Evolutionary conservation across 2,797 vertebrate genomes (phyloP).

Genomic region (Diceros bicornis): DNA sequence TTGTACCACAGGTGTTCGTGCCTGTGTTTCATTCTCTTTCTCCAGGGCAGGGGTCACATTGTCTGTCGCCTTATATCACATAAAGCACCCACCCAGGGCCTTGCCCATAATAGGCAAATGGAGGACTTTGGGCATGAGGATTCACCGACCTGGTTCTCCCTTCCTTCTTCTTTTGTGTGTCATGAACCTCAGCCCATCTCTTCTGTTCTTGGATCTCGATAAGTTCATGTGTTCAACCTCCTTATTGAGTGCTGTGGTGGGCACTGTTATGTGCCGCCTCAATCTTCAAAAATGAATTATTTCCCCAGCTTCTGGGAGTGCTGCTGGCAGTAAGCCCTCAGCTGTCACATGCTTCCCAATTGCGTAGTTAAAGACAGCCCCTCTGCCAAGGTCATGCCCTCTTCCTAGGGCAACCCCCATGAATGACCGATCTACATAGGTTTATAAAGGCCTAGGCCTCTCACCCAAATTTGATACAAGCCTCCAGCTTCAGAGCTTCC

Average conservation of each 20-base stretch:
- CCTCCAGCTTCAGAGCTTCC: background rate
- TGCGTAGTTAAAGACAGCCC: background rate
- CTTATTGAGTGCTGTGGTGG: background rate
- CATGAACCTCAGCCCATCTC: background rate
- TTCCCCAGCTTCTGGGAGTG: background rate
- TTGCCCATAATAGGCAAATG: background rate
- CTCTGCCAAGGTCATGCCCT: background rate
- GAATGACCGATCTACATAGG: background rate
- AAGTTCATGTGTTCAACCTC: background rate
- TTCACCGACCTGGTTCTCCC: background rate
- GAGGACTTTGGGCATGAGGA: background rate
- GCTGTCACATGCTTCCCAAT: background rate
- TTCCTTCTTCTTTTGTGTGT: background rate
- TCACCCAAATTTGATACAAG: background rate
- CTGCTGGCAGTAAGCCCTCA: background rate
- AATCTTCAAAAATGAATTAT: background rate
- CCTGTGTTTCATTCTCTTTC: background rate
- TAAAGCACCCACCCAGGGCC: rapidly evolving
- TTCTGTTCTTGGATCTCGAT: background rate
- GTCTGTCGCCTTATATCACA: background rate
- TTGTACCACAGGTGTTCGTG: background rate
- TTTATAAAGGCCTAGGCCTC: background rate
- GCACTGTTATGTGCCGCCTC: background rate
- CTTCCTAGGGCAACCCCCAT: background rate
- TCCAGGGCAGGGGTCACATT: background rate